These are phyloP conservation scores for Manis crassicaudata DNA, from an alignment of 2,797 vertebrate genomes.

Conservation along the genomic window DNA sequence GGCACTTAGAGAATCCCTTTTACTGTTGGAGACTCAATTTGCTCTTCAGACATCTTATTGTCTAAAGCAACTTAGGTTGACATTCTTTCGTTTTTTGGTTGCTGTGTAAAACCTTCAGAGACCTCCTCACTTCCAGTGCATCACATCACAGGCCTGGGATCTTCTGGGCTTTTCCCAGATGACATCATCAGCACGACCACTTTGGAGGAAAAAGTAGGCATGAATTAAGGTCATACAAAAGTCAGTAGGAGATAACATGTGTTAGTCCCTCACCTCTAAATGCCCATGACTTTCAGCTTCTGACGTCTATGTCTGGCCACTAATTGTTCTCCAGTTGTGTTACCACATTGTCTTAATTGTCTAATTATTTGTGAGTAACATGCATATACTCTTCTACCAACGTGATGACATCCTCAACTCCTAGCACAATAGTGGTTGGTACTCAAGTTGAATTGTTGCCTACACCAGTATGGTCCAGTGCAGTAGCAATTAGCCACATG, in stretches of 20 bases:
- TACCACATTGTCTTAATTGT: not conserved
- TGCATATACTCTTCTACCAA: constrained; percentile 46
- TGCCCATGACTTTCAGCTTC: not conserved
- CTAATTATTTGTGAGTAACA: constrained; percentile 51
- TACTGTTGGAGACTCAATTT: not conserved
- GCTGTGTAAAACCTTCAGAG: not conserved
- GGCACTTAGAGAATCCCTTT: not conserved
- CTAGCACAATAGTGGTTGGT: no score
- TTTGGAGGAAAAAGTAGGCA: not conserved
- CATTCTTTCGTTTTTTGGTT: not conserved
- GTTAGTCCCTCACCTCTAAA: not conserved
- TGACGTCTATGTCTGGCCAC: no score
- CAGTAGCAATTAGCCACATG: not conserved
- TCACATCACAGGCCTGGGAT: not conserved
- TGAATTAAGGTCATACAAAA: not conserved
- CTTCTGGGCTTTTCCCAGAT: not conserved
- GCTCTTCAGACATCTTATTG: not conserved
- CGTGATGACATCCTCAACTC: not conserved
- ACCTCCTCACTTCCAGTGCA: not conserved
- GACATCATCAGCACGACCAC: not conserved
- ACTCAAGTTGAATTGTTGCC: not conserved
- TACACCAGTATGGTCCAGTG: not conserved
- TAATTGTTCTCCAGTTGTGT: not conserved
- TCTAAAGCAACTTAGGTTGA: not conserved
- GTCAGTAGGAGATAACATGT: not conserved